Evolutionary conservation across 2,888 invertebrate genomes (phyloP).

Genomic region (Hofmannophila pseudospretella): DNA sequence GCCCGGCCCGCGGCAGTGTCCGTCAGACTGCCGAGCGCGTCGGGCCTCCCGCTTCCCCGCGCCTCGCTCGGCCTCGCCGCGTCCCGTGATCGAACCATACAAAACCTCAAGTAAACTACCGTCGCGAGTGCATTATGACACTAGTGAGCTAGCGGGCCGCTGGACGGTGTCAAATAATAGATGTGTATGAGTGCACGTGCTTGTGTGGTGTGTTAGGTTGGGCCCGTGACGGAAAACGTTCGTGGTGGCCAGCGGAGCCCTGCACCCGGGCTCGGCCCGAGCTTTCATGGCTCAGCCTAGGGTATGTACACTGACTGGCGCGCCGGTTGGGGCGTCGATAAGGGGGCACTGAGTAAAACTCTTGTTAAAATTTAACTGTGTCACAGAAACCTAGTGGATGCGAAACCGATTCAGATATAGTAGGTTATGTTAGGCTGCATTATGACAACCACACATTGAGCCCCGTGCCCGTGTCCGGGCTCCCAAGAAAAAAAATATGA

Average conservation of each 20-base stretch:
- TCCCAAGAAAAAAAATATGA: too few relatives aligned
- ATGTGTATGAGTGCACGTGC: slow-evolving; percentile 75
- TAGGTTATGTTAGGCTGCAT: too few relatives aligned
- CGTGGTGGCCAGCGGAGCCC: slow-evolving; percentile 77
- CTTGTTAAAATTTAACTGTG: too few relatives aligned
- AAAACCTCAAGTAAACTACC: slow-evolving; percentile 45
- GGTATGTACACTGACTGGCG: slow-evolving; percentile 82
- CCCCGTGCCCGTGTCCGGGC: too few relatives aligned
- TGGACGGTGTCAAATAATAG: slow-evolving; percentile 69
- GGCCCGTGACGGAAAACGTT: slow-evolving; percentile 71
- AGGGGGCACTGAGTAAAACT: too few relatives aligned
- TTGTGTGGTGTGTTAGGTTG: slow-evolving; percentile 71
- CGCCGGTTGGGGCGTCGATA: too few relatives aligned
- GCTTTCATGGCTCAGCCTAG: slow-evolving; percentile 94
- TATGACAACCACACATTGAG: too few relatives aligned
- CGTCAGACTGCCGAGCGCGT: slow-evolving; percentile 76
- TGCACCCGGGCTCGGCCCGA: slow-evolving; percentile 82
- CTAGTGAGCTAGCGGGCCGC: slow-evolving; percentile 77
- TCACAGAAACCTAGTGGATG: too few relatives aligned
- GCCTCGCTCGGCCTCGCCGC: slow-evolving; percentile 74
- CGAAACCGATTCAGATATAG: too few relatives aligned
- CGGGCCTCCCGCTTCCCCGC: slow-evolving; percentile 78
- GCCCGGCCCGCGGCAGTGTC: slow-evolving; percentile 67
- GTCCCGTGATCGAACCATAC: slow-evolving; percentile 55
- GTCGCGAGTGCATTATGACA: slow-evolving; percentile 77